Base-by-base conservation (phyloP, 1,140 invertebrate genomes). In the Tribolium castaneum region DNA sequence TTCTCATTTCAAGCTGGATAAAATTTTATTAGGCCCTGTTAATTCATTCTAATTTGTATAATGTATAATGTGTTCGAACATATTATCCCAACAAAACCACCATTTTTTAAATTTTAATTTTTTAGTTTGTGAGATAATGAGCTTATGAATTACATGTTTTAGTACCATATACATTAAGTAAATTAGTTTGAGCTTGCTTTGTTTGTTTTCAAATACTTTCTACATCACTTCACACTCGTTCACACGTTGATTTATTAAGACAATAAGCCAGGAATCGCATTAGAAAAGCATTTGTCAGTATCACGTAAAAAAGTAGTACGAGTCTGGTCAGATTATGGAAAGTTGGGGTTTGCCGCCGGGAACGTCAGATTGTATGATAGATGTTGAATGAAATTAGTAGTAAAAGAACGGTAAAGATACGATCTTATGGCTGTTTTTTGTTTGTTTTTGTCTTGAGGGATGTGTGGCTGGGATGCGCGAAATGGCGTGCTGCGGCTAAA, bases 321-420 rank as follows among this genome's bases (percentile, higher is more conserved):
- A 30, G 25, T 66, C 13, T 9, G 59, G 25, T 66, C 30, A 66
- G 59, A 66, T 66, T 66, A 66, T 66, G 59, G 59, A 66, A 66
- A 66, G 25, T 66, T 66, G 54, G 59, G 39, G 59, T 39, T 35
- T 66, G 59, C 30, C 25, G 9, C 59, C 14, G 19, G 54, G 7
- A 25, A 59, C 12, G 25, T 66, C 59, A 66, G 59, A 66, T 66
- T 66, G 59, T 66, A 66, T 66, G 59, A 66, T 66, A 66, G 59
- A 66, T 66, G 59, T 35, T 66, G 59, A 66, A 66, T 35, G 59
- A 14, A 66, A 66, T 66, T 66, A 66, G 59, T 10, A 66, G 59
- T 34, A 35, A 66, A 66, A 35, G 59, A 66, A 66, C 59, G 19
- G 25, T 35, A 66, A 59, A 66, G 59, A 66, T 66, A 66, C 25